Percentiles rank a stretch among this genome's conserved stretches.
Conservation (phyloP, 2,113 vertebrate genomes). For the Litocranius walleri region DNA sequence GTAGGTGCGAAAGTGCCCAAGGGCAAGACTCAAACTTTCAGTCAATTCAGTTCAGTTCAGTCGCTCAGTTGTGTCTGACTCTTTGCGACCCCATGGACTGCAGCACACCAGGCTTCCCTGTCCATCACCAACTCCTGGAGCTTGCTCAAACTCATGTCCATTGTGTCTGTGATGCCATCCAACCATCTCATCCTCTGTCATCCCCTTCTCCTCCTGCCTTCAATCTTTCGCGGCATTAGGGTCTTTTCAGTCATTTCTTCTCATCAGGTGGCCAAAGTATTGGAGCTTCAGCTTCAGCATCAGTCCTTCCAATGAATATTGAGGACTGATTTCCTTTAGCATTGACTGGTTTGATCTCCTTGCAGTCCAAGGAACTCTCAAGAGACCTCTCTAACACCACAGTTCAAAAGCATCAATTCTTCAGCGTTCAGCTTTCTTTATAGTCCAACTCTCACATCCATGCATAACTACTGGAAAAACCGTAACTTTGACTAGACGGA, state of each 20-base stretch:
- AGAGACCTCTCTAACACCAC: not conserved
- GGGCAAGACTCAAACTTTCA: not conserved
- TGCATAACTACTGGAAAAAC: not conserved
- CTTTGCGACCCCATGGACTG: not conserved
- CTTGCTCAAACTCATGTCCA: not conserved
- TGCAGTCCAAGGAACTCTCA: not conserved
- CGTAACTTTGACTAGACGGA: not conserved
- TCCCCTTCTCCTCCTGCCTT: not conserved
- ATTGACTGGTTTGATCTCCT: not conserved
- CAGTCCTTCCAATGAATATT: not conserved
- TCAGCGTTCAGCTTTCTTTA: not conserved
- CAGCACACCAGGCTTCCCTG: not conserved
- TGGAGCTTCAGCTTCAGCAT: not conserved
- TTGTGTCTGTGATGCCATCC: rapidly evolving
- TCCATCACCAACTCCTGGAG: not conserved
- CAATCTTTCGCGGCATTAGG: not conserved
- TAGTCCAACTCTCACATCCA: not conserved
- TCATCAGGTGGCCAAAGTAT: not conserved
- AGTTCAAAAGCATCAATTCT: not conserved
- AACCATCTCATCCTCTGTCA: not conserved
- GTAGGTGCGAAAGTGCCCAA: not conserved
- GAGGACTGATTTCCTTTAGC: not conserved
- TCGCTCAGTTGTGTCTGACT: rapidly evolving
- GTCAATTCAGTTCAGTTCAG: not conserved
- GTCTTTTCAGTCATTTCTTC: not conserved